Evolutionary conservation across 2,113 vertebrate genomes (phyloP), one percentile per base, ranked within the genome.

Genomic region (Canis aureus): DNA sequence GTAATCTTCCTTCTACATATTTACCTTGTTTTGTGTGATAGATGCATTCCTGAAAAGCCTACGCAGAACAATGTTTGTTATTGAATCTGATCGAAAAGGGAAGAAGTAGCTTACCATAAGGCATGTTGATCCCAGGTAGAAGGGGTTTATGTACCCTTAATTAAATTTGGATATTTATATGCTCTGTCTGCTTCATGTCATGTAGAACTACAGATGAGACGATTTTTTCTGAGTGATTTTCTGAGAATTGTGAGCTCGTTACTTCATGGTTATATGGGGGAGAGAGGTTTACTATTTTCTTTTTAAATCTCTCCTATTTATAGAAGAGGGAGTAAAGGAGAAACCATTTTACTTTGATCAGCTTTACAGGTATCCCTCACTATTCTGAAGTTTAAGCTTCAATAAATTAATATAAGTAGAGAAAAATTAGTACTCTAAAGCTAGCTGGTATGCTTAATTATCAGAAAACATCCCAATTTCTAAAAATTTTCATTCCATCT

Each of bases 121-220:
- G 32, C 23, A 35, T 13, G 9, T 2, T 3, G 35, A 35, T 29
- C 13, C 8, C 66, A 15, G 71, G 38, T 29, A 8, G 49, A 20
- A n/a, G 59, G 32, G 69, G 64, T 35, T 19, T 19, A 0, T 29
- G 11, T 32, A 0, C 11, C 13, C 51, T 55, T 35, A 35, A 22
- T 43, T 29, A 49, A 27, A 60, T n/a, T 3, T 2, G 38, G 60
- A 3, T 11, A 2, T 2, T 17, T 12, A 2, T 4, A 0, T 19
- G 43, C 55, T 27, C 51, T 7, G 1, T 4, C 74, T 29, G 69
- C 71, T 43, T 8, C 22, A 0, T 7, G 60, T 11, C 53, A 1
- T 49, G 3, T 11, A 27, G 32, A 84, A 19, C 7, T 35, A 2
- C 43, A 5, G 43, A 29, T 5, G 89, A 38, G 13, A 43, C 3